phyloP scores from a whole-genome alignment of 2,888 invertebrate genomes.

The Caenorhabditis doughertyi region DNA sequence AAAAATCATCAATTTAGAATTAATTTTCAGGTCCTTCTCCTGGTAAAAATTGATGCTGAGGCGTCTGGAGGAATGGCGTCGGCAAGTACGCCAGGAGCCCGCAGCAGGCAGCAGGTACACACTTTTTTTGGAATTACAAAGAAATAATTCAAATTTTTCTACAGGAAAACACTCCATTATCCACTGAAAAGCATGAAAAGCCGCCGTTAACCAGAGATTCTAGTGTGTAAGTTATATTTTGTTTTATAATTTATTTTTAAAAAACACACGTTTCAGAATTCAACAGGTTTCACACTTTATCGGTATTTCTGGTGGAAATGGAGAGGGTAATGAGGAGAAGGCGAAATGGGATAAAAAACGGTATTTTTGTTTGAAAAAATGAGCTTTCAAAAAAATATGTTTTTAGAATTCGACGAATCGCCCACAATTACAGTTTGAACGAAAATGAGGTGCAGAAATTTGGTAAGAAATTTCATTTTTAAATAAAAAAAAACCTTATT shows the following conservation, averaged over 20 bases:
- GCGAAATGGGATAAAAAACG: slow-evolving; percentile 46
- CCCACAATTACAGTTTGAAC: slow-evolving; percentile 36
- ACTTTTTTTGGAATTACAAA: slow-evolving; percentile 4
- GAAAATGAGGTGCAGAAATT: slow-evolving; percentile 27
- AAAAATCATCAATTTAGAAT: not conserved
- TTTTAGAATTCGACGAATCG: slow-evolving; percentile 37
- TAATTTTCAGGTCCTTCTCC: not conserved
- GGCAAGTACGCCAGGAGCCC: slow-evolving; percentile 36
- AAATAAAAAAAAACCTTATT: not conserved
- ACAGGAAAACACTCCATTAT: slow-evolving; percentile 37
- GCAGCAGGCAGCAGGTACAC: slow-evolving; percentile 25
- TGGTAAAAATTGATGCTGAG: slow-evolving; percentile 30
- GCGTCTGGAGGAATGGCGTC: slow-evolving; percentile 36
- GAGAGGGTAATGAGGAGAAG: slow-evolving; percentile 15
- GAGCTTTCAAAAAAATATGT: not conserved
- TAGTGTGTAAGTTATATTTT: slow-evolving; percentile 37
- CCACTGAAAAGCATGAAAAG: slow-evolving; percentile 25
- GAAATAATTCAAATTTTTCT: slow-evolving; percentile 4
- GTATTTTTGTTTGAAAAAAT: not conserved
- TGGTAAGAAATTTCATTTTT: slow-evolving; percentile 4
- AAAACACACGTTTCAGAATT: slow-evolving; percentile 18
- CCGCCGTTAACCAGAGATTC: slow-evolving; percentile 31
- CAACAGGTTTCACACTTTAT: slow-evolving; percentile 51
- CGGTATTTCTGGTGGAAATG: slow-evolving; percentile 18
- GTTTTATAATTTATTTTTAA: not conserved